Conservation (phyloP, 1,140 invertebrate species). For the Halyomorpha halys region DNA sequence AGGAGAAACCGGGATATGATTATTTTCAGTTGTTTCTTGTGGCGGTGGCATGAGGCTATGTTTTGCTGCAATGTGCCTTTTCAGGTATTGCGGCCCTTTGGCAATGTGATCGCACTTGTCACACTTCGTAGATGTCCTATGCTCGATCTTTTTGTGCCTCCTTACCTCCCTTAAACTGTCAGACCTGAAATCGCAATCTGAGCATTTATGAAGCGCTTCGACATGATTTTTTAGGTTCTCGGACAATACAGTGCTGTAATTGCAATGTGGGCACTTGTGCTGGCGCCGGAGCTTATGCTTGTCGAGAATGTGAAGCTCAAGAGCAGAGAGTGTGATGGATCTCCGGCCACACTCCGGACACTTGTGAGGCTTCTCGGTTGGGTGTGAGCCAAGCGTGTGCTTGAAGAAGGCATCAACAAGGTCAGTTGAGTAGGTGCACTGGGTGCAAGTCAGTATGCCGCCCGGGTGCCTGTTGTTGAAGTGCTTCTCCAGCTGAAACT, state of each 20-base stretch:
- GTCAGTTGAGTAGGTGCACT: background rate
- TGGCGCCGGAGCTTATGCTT: background rate
- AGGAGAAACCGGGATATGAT: no score
- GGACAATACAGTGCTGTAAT: background rate
- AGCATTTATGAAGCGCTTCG: constrained; percentile 1
- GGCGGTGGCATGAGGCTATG: background rate
- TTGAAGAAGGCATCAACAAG: background rate
- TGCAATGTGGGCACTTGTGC: background rate
- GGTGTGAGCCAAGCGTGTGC: background rate
- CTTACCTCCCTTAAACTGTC: background rate
- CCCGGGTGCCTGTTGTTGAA: background rate
- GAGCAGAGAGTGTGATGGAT: background rate
- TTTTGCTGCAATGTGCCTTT: background rate
- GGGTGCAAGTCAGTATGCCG: background rate
- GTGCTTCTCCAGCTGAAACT: constrained; percentile 1
- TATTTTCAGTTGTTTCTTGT: no score
- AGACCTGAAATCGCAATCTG: constrained; percentile 1
- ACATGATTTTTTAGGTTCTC: background rate
- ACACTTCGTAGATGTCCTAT: background rate
- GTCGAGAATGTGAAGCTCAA: background rate
- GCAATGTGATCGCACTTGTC: background rate
- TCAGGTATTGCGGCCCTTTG: background rate
- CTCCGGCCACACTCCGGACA: background rate
- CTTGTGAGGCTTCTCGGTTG: background rate
- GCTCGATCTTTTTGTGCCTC: constrained; percentile 3